These are phyloP conservation scores for Hydriomena furcata DNA, from an alignment of 2,888 invertebrate genomes.

Conservation along the genomic window DNA sequence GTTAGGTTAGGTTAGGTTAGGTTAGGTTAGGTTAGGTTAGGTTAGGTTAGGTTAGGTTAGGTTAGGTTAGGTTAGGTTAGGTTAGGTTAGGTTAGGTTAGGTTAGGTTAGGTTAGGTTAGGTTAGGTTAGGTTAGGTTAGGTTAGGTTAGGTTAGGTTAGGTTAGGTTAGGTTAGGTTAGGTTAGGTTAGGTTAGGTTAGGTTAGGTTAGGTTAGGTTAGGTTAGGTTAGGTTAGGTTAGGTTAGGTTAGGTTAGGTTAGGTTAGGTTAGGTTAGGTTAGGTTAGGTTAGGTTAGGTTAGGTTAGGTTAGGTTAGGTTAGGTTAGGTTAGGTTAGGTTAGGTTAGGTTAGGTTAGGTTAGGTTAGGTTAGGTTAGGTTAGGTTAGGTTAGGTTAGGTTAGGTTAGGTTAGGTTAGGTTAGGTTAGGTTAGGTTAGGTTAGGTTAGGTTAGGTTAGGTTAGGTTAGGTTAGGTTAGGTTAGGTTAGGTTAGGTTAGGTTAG, in stretches of 20 bases:
- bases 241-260: conserved; percentile 8
- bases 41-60: conserved; percentile 10
- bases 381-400: background rate
- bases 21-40: conserved; percentile 10
- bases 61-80: conserved; percentile 10
- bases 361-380: too few relatives aligned
- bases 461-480: too few relatives aligned
- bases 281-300: conserved; percentile 6
- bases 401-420: background rate
- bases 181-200: conserved; percentile 10
- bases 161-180: conserved; percentile 10
- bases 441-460: conserved; percentile 23
- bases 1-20: conserved; percentile 10
- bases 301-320: conserved; percentile 6
- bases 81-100: conserved; percentile 10
- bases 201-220: conserved; percentile 10
- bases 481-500: background rate
- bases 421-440: conserved; percentile 13
- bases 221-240: conserved; percentile 10
- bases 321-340: conserved; percentile 1
- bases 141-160: conserved; percentile 10
- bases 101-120: conserved; percentile 10
- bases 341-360: background rate
- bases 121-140: conserved; percentile 10
- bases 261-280: conserved; percentile 6